Conservation (phyloP, 2,797 vertebrate species). For the Potorous gilbertii region DNA sequence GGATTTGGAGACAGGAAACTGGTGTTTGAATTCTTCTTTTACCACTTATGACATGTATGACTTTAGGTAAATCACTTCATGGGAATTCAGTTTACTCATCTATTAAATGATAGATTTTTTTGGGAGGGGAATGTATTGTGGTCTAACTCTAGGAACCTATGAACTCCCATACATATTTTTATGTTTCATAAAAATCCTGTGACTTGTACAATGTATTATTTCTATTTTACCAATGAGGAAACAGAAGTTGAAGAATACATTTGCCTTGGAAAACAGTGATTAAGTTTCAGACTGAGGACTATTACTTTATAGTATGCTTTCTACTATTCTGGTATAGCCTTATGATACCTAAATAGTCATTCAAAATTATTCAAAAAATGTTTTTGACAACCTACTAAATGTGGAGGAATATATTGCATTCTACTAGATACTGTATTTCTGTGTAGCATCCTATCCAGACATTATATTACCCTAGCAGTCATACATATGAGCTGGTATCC, state of each 20-base stretch:
- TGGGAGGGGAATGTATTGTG: neutral
- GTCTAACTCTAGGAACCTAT: neutral
- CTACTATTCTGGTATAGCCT: neutral
- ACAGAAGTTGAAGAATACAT: neutral
- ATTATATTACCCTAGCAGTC: neutral
- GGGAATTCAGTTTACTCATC: neutral
- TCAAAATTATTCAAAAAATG: neutral
- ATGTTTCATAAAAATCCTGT: neutral
- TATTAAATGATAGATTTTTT: neutral
- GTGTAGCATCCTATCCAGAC: neutral
- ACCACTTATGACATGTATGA: neutral
- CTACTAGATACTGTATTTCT: neutral
- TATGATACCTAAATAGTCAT: neutral
- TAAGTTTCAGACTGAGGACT: neutral
- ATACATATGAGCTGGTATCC: neutral
- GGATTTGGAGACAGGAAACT: neutral
- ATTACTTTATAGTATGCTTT: neutral
- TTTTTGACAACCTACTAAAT: neutral
- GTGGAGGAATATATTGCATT: neutral
- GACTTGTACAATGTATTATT: neutral
- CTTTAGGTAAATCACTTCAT: neutral
- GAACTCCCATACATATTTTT: neutral
- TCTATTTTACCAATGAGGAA: neutral
- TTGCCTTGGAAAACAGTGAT: neutral
- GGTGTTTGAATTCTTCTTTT: neutral